phyloP scores from a whole-genome alignment of 2,113 vertebrate genomes.

The Erythrolamprus reginae region DNA sequence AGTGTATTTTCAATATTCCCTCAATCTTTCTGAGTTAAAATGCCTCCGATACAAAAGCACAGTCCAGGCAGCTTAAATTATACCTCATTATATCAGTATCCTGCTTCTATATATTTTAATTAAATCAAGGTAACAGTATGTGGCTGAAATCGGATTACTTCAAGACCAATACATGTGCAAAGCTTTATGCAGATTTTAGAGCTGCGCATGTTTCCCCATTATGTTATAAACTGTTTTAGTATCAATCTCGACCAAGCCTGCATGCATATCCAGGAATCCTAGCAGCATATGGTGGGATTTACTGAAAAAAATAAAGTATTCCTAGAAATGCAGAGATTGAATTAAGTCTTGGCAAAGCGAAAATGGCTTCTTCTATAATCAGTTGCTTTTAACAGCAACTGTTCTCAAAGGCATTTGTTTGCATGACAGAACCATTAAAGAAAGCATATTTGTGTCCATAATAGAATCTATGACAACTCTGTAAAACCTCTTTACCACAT shows the following conservation, averaged over 20 bases:
- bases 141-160: not conserved
- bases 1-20: not conserved
- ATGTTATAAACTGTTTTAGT: slow-evolving; percentile 33
- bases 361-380: slow-evolving; percentile 41
- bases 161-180: slow-evolving; percentile 11
- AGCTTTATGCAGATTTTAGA: slow-evolving; percentile 37
- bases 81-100: slow-evolving; percentile 5
- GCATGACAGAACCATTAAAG: slow-evolving; percentile 40
- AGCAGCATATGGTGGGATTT: slow-evolving; percentile 32
- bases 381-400: slow-evolving; percentile 29
- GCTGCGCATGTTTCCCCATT: slow-evolving; percentile 10
- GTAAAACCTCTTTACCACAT: slow-evolving; percentile 21
- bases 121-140: slow-evolving; percentile 9
- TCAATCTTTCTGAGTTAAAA: not conserved
- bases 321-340: slow-evolving; percentile 44
- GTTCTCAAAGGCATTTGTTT: slow-evolving; percentile 38
- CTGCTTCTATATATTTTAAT: not conserved
- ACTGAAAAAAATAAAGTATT: slow-evolving; percentile 52
- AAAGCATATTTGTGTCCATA: slow-evolving; percentile 52
- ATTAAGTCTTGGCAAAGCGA: slow-evolving; percentile 40
- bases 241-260: slow-evolving; percentile 8
- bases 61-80: slow-evolving; percentile 24
- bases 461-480: slow-evolving; percentile 11
- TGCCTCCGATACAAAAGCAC: not conserved
- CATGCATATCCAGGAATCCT: slow-evolving; percentile 8